Evolutionary conservation across 2,888 invertebrate species (phyloP), one percentile per base, ranked within the genome.

Genomic region (Mythimna vitellina): DNA sequence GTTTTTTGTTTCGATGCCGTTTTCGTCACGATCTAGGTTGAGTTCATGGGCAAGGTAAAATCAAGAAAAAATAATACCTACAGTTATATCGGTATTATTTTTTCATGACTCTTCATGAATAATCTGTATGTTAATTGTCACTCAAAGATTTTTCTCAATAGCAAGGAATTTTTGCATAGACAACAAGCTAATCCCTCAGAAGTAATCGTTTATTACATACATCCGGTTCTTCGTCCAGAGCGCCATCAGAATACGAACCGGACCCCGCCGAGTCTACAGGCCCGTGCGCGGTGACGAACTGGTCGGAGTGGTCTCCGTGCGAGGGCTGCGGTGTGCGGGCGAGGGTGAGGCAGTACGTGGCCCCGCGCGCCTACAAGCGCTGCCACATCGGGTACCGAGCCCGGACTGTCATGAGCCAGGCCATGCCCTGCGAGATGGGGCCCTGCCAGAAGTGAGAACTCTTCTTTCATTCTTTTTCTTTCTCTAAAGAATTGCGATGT

Each of bases 281-380:
- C n/a, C 96, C 90, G 77, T 98, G 98, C 88, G 97, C 97, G 0
- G 94, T 98, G 68, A 97, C 98, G 0, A 95, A 96, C 25, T 99
- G 98, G 98, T 97, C 97, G 1, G 96, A 96, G 51, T 98, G 98
- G 98, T 98, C 98, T 0, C 96, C 97, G 38, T 98, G 98, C 91
- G 93, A 91, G 76, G 98, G 98, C 8, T 97, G 97, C 51, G 97
- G 98, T 0, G 96, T 97, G n/a, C 97, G 98, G 77, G 97, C 97
- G 0, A 97, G 98, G 70, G 97, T 97, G 14, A 95, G 98, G 0
- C 97, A 97, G 84, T 98, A 97, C 92, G 91, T 97, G 56, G 96
- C 92, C 67, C 95, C 96, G 76, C 96, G 96, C 63, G 97, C 97
- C 0, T 96, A 95, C 76, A 98, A 98, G 87, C 96, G 96, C 67